These are phyloP conservation scores for Egretta garzetta DNA, from an alignment of 2,113 vertebrate species.

Conservation along the genomic window DNA sequence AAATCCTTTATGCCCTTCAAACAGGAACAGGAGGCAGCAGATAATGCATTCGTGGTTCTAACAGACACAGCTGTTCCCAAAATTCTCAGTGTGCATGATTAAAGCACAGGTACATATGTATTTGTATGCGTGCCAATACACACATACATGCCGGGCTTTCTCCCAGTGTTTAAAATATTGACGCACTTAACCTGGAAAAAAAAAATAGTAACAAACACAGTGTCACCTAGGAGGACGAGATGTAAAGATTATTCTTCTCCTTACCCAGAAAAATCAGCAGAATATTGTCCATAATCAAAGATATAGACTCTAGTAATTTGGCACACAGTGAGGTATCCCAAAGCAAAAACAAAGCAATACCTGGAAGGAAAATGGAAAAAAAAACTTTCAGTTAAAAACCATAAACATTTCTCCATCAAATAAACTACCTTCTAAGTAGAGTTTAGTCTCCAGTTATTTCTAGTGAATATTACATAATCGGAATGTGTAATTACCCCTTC, in stretches of 20 bases:
- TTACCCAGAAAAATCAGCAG: constrained; percentile 99
- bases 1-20: neutral
- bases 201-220: neutral
- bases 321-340: constrained; percentile 96
- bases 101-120: neutral
- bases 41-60: neutral
- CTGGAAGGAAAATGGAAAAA: constrained; percentile 73
- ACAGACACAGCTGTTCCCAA: neutral
- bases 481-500: neutral
- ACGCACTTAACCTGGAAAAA: neutral
- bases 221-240: neutral
- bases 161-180: neutral
- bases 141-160: neutral
- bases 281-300: constrained; percentile 98
- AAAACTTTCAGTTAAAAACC: neutral
- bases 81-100: neutral
- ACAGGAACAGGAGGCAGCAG: neutral
- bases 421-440: neutral
- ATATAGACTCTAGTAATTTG: constrained; percentile 97
- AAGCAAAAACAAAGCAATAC: constrained; percentile 94
- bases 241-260: constrained; percentile 27
- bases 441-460: neutral
- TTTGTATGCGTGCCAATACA: neutral
- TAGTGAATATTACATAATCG: neutral
- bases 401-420: neutral